Percentiles rank a stretch among this genome's conserved stretches.
These are phyloP conservation scores for Phasianus colchicus DNA, from an alignment of 2,113 vertebrate species.

Conservation along the genomic window DNA sequence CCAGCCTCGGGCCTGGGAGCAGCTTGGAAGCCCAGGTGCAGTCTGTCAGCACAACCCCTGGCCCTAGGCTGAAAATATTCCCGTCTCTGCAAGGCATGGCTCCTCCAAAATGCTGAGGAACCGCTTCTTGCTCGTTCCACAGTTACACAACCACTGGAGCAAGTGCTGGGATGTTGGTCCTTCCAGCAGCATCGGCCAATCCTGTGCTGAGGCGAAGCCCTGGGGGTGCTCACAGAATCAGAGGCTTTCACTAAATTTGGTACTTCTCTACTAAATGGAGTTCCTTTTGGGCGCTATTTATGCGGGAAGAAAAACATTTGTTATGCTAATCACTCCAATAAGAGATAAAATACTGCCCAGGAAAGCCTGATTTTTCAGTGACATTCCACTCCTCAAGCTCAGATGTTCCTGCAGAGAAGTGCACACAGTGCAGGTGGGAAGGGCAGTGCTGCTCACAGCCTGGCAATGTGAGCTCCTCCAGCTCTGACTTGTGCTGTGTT, in stretches of 20 bases:
- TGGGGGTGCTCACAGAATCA: constrained; percentile 9
- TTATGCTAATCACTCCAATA: constrained; percentile 29
- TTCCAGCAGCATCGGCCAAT: neutral
- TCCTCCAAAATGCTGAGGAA: constrained; percentile 5
- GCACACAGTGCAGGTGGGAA: accelerated
- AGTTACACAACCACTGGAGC: constrained; percentile 16
- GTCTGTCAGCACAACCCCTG: neutral
- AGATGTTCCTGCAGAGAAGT: neutral
- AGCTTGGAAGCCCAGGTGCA: neutral
- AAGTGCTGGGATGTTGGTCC: constrained; percentile 4
- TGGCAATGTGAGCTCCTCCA: neutral
- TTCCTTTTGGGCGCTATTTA: constrained; percentile 43
- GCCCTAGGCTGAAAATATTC: neutral
- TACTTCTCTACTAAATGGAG: neutral
- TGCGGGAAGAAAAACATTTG: constrained; percentile 18
- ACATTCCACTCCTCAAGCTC: neutral
- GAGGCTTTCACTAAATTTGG: neutral
- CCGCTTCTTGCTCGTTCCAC: constrained; percentile 3
- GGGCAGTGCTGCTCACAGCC: neutral
- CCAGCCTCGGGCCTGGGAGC: neutral
- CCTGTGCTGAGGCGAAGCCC: neutral
- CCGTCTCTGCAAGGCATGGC: neutral
- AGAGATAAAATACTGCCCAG: constrained; percentile 34
- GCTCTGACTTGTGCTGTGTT: neutral
- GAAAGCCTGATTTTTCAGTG: neutral